Conservation (phyloP, 2,113 vertebrate genomes). For the Daphoenositta chrysoptera region DNA sequence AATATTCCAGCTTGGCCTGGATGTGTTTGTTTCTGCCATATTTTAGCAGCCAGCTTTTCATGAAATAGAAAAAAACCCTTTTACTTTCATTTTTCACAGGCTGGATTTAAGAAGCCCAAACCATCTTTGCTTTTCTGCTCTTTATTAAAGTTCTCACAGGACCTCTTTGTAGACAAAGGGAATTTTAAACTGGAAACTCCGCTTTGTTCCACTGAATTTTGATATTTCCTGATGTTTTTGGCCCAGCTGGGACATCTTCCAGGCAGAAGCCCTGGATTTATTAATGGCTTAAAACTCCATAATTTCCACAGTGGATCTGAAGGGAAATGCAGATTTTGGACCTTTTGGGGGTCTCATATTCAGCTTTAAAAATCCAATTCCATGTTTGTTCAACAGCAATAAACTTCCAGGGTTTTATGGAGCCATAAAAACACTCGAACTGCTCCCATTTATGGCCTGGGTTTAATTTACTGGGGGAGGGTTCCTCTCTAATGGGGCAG, state of each 20-base stretch:
- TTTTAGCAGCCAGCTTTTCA: not conserved
- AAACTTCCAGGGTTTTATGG: slow-evolving; percentile 74
- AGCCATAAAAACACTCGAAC: slow-evolving; percentile 68
- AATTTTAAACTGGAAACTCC: not conserved
- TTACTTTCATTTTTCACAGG: not conserved
- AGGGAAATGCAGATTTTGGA: slow-evolving; percentile 17
- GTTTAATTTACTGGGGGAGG: slow-evolving; percentile 59
- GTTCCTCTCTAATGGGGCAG: slow-evolving; percentile 71
- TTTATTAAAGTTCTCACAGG: not conserved
- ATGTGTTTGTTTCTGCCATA: not conserved
- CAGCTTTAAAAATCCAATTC: slow-evolving; percentile 65
- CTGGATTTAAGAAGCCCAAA: not conserved
- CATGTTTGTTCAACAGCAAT: slow-evolving; percentile 75
- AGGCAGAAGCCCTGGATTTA: not conserved
- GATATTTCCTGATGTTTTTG: not conserved
- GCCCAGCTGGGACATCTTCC: not conserved
- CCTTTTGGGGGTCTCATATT: slow-evolving; percentile 35
- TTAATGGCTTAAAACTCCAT: not conserved
- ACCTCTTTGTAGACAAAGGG: slow-evolving; percentile 1
- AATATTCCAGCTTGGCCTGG: not conserved
- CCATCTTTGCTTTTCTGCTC: not conserved
- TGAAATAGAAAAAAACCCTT: not conserved
- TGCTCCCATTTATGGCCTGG: slow-evolving; percentile 66
- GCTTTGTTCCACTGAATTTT: not conserved
- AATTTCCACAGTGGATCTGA: not conserved